Evolutionary conservation across 2,888 invertebrate species (phyloP).

Genomic region (Macrosiphum euphorbiae): DNA sequence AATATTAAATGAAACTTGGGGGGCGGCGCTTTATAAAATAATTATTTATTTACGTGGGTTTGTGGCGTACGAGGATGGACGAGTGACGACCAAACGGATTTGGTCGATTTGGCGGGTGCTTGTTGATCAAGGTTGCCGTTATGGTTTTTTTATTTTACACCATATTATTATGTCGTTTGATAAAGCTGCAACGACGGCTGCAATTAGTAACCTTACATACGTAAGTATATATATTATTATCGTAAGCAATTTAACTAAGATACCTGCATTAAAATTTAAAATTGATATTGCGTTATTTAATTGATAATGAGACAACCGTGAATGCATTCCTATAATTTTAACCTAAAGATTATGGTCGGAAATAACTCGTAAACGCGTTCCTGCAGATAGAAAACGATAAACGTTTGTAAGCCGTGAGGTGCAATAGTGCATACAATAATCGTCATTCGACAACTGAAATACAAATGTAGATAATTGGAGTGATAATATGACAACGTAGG

Average conservation of each 20-base stretch:
- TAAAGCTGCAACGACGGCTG: not conserved
- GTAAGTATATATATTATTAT: slow-evolving; percentile 2
- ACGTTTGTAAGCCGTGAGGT: not conserved
- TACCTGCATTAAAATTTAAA: not conserved
- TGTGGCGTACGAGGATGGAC: not conserved
- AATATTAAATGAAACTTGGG: not conserved
- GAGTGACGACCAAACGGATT: not conserved
- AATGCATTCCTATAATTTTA: not conserved
- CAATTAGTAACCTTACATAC: not conserved
- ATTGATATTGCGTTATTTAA: not conserved
- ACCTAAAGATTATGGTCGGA: not conserved
- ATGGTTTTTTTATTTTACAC: not conserved
- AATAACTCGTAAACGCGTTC: not conserved
- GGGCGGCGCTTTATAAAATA: not conserved
- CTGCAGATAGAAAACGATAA: not conserved
- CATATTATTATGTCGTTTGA: not conserved
- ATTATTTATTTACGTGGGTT: not conserved
- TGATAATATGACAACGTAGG: not conserved
- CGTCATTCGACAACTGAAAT: not conserved
- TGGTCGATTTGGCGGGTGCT: not conserved
- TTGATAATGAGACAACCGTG: not conserved
- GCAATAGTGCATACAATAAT: not conserved
- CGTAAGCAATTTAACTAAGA: not conserved
- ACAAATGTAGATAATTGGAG: not conserved
- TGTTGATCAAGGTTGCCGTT: not conserved